Evolutionary conservation across 2,797 vertebrate genomes (phyloP), one percentile per base, ranked within the genome.

Genomic region (Macropodus opercularis): DNA sequence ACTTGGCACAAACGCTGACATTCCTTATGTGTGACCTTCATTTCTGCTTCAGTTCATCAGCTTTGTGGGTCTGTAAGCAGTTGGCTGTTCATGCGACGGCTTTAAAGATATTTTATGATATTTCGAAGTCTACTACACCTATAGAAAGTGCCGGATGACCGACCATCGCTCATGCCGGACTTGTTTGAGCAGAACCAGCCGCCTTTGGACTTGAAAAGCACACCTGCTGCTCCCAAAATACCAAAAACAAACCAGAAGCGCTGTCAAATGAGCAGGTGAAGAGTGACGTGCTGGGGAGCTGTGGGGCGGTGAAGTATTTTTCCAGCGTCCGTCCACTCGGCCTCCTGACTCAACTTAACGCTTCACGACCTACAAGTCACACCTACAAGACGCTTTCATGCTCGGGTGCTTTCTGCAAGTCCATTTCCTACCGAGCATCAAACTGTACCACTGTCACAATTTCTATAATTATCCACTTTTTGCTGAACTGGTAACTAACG

Each of bases 181-280:
- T 48, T 50, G 59, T 50, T 44, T 15, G 63, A 69, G 63, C 14
- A 4, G 60, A 82, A 74, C 54, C 46, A 41, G 31, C 72, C 46
- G 63, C 74, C 66, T 61, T 55, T 66, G 40, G 54, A 56, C 51
- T 51, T 64, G 40, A 69, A 75, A 50, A 75, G 85, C 86, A 88
- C 89, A 90, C 85, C 87, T 86, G 88, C 80, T 72, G 77, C 61
- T 57, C 74, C 72, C 42, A 67, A 70, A 73, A 74, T 2, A 35
- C 1, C 5, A 35, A 15, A 15, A 15, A 15, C 14, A n/a, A 35
- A 5, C 40, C 74, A 50, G 67, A 69, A 26, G 61, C 12, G 42
- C 65, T 39, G 74, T 85, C 60, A 77, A 88, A 91, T 88, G 83
- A 92, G 87, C 85, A 91, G 87, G 90, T 89, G 90, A 66, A 15